Percentiles rank a stretch among this genome's conserved stretches.
Conservation (phyloP, 2,888 invertebrate genomes). For the Sesamia inferens region DNA sequence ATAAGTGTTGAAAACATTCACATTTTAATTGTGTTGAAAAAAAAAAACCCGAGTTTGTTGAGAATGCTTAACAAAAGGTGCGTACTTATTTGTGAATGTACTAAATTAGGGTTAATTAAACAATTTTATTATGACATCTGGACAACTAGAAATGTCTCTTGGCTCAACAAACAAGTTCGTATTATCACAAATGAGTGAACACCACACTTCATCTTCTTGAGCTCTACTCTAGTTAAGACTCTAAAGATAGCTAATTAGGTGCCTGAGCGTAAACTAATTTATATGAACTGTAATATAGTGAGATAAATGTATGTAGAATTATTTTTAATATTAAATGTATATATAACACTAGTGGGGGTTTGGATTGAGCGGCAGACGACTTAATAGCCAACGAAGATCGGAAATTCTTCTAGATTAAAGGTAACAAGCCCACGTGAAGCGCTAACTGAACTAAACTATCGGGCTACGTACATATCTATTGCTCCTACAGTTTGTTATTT, state of each 20-base stretch:
- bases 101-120: conserved; percentile 35
- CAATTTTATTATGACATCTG: conserved; percentile 17
- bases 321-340: conserved; percentile 68
- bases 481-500: conserved; percentile 22
- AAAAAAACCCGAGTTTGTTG: conserved; percentile 48
- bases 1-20: conserved; percentile 83
- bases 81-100: conserved; percentile 61
- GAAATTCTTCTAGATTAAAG: conserved; percentile 43
- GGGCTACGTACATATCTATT: conserved; percentile 8
- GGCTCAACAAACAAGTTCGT: conserved; percentile 29
- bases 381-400: conserved; percentile 35
- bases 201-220: conserved; percentile 54
- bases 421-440: conserved; percentile 47
- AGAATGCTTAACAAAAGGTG: conserved; percentile 50
- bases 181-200: conserved; percentile 60
- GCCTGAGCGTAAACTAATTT: conserved; percentile 74
- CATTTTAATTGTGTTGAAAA: conserved; percentile 83
- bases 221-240: conserved; percentile 63
- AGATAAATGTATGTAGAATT: conserved; percentile 72
- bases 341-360: conserved; percentile 34
- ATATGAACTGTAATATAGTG: conserved; percentile 75
- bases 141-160: conserved; percentile 31
- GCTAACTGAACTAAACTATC: conserved; percentile 30
- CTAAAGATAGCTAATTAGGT: conserved; percentile 71
- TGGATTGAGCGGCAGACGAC: conserved; percentile 37